Base-by-base conservation (phyloP, 1,140 invertebrate genomes). In the Bradynema listronoti region DNA sequence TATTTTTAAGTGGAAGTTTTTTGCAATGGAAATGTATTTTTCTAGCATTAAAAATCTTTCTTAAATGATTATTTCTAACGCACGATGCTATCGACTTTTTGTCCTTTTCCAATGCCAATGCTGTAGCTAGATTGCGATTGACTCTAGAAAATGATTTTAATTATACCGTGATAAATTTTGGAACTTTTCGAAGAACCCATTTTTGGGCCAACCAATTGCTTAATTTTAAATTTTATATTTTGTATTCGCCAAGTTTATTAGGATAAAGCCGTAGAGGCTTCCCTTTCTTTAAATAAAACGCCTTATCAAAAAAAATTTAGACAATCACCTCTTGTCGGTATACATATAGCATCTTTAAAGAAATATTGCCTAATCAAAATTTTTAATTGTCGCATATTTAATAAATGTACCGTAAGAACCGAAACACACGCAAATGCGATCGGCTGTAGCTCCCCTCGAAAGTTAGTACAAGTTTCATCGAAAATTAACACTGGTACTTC, bases 401-500 rank as follows among this genome's bases (percentile, higher is more conserved):
- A 4, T 50, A 50, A 29, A 50, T 32, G 16, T 4, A 50, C 47
- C 16, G 47, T 50, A 25, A 24, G 19, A 19, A 58, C 56, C 9
- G 56, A 25, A 6, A 58, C 52, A 42, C 56, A 58, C n/a, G 49
- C 56, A 0, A 58, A 25, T 14, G 56, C 36, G 24, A 58, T 36
- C 43, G 30, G 45, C 33, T 58, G 33, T n/a, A 43, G 19, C 1
- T 32, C 1, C 30, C 34, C 29, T 29, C 54, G 30, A 24, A 25
- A 27, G 29, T 58, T 30, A 22, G 52, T 27, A 33, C 56, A 58
- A 11, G 22, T 30, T 58, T 56, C 49, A 30, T 58, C 52, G 54
- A 58, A 58, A 0, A 55, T 4, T 27, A 58, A 49, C 11, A 58
- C 56, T 4, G 56, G 56, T n/a, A 58, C 41, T n/a, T 55, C 47